These are phyloP conservation scores for Scaptomyza pallida DNA, from an alignment of 1,140 invertebrate genomes.

Conservation along the genomic window DNA sequence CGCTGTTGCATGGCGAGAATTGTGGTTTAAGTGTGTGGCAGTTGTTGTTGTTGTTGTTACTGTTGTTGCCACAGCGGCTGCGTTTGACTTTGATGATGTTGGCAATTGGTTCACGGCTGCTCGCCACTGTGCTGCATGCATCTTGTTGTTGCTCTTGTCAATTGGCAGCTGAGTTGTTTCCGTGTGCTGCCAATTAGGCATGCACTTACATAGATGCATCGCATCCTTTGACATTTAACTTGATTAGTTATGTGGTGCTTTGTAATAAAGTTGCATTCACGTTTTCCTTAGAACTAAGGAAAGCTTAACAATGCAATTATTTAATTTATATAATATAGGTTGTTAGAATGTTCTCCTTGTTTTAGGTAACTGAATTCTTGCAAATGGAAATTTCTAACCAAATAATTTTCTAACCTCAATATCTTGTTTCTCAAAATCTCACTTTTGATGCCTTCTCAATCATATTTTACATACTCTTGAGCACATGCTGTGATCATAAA, in stretches of 20 bases:
- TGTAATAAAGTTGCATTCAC: not conserved
- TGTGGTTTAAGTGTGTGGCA: constrained; percentile 31
- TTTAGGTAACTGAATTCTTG: too few species aligned
- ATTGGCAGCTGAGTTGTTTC: constrained; percentile 27
- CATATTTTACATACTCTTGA: constrained; percentile 37
- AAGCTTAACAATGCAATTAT: too few species aligned
- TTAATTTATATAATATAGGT: too few species aligned
- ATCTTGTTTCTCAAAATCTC: constrained; percentile 13
- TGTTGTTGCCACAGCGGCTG: constrained; percentile 9
- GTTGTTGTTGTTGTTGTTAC: not conserved
- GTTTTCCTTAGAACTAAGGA: too few species aligned
- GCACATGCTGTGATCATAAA: constrained; percentile 33
- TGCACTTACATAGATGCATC: not conserved
- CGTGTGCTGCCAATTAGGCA: constrained; percentile 26
- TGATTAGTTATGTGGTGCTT: not conserved
- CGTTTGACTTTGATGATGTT: constrained; percentile 51
- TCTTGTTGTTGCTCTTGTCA: constrained; percentile 13
- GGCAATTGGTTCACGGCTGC: constrained; percentile 36
- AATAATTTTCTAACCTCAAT: not conserved
- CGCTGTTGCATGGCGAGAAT: constrained; percentile 42
- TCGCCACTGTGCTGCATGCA: constrained; percentile 1
- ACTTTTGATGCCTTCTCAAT: constrained; percentile 19
- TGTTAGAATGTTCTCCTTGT: too few species aligned
- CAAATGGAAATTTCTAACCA: too few species aligned
- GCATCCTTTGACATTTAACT: constrained; percentile 8